phyloP scores from a whole-genome alignment of 1,140 invertebrate genomes.

The Danaus plexippus region DNA sequence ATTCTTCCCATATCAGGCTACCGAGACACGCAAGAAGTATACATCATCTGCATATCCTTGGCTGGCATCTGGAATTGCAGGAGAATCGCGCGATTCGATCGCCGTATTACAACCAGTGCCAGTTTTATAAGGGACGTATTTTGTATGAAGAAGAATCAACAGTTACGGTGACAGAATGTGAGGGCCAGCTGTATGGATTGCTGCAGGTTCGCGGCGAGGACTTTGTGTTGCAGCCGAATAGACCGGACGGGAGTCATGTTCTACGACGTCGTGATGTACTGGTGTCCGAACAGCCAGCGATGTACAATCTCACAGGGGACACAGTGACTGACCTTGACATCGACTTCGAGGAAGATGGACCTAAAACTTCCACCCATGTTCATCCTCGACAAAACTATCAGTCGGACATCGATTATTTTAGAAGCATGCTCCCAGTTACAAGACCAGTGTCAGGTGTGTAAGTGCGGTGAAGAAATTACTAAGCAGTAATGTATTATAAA shows the following conservation, averaged over 20 bases:
- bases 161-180: constrained; percentile 59
- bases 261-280: constrained; percentile 51
- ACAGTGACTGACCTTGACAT: constrained; percentile 57
- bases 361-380: constrained; percentile 33
- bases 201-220: constrained; percentile 53
- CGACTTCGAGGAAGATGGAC: constrained; percentile 47
- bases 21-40: constrained; percentile 32
- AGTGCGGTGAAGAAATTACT: constrained; percentile 12
- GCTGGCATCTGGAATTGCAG: constrained; percentile 56
- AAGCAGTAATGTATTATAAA: constrained; percentile 9
- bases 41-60: constrained; percentile 46
- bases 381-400: constrained; percentile 34
- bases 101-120: constrained; percentile 57
- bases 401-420: constrained; percentile 42
- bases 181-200: constrained; percentile 53
- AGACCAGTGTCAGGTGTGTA: constrained; percentile 57
- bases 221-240: constrained; percentile 53
- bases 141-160: constrained; percentile 42
- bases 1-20: constrained; percentile 20
- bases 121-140: constrained; percentile 57
- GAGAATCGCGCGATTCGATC: constrained; percentile 58
- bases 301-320: constrained; percentile 59
- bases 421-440: constrained; percentile 34
- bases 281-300: constrained; percentile 36
- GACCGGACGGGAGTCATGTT: constrained; percentile 38